Conservation (phyloP, 2,888 invertebrate genomes). For the Autographa gamma region DNA sequence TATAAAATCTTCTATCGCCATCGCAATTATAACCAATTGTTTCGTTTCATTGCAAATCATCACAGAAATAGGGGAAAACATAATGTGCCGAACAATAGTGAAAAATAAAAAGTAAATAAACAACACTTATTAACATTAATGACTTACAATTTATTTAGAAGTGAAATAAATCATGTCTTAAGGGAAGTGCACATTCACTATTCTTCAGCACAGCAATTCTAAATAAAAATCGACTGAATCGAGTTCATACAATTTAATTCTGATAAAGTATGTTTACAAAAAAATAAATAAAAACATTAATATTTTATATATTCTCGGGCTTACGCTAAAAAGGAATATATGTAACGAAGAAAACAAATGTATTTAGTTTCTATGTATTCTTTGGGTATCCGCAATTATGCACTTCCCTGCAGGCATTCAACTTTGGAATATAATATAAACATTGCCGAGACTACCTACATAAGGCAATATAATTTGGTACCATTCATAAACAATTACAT, state of each 20-base stretch:
- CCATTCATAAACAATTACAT: constrained; percentile 29
- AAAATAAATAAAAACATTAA: constrained; percentile 57
- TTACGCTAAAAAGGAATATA: constrained; percentile 62
- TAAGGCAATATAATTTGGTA: constrained; percentile 36
- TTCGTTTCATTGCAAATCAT: constrained; percentile 37
- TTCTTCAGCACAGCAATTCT: constrained; percentile 86
- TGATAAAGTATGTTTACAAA: constrained; percentile 72
- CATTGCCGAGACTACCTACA: constrained; percentile 45
- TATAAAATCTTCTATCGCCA: constrained; percentile 62
- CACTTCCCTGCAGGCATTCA: constrained; percentile 82
- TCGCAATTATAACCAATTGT: constrained; percentile 61
- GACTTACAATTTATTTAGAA: constrained; percentile 61
- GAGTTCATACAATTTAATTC: constrained; percentile 79
- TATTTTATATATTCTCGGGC: constrained; percentile 59
- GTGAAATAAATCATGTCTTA: constrained; percentile 70
- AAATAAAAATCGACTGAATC: constrained; percentile 73
- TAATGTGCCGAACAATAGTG: constrained; percentile 95
- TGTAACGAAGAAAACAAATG: constrained; percentile 58
- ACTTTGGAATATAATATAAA: constrained; percentile 55
- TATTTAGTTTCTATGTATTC: constrained; percentile 56
- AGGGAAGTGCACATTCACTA: constrained; percentile 89
- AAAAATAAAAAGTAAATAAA: constrained; percentile 82
- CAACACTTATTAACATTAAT: constrained; percentile 59
- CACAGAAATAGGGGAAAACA: constrained; percentile 65
- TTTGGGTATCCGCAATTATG: constrained; percentile 75